phyloP scores from a whole-genome alignment of 53 echinoderm and acorn worm species.

The Henricia sp. region DNA sequence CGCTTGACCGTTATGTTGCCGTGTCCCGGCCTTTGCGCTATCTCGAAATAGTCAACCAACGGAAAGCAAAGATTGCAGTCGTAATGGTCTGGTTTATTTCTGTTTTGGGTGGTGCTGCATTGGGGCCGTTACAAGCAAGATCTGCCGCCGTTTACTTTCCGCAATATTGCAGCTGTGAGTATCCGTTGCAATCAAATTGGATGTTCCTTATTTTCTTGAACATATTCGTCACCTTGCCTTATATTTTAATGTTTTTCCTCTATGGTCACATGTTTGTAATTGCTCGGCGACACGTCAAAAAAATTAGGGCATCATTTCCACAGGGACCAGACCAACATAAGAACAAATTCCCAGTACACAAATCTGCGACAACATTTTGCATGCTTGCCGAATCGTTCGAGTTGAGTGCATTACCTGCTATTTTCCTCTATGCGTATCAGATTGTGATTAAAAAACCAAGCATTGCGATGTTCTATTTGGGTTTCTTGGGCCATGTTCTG shows the following conservation, averaged over 20 bases:
- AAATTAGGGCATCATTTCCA: background rate
- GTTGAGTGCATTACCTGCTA: background rate
- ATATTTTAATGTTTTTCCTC: background rate
- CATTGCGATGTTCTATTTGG: background rate
- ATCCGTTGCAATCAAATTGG: too few relatives aligned
- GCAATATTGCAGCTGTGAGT: constrained; percentile 1
- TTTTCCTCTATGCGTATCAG: background rate
- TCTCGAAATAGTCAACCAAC: background rate
- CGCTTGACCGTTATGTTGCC: background rate
- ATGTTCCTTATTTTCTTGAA: background rate
- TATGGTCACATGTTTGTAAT: background rate
- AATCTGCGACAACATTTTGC: background rate
- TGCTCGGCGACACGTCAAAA: constrained; percentile 11
- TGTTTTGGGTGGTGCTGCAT: background rate
- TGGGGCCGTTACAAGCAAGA: background rate
- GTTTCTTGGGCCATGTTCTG: background rate
- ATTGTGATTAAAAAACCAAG: background rate
- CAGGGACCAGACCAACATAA: background rate
- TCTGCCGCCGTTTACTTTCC: background rate
- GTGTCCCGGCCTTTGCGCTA: constrained; percentile 4
- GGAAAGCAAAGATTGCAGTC: background rate
- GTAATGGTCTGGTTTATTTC: background rate
- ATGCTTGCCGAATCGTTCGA: background rate
- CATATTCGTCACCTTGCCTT: background rate
- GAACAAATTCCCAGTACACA: background rate